A percentile compares a stretch with the other conserved stretches of the same genome.
These are phyloP conservation scores for Notolabrus celidotus DNA, from an alignment of 2,797 vertebrate species.

Conservation along the genomic window DNA sequence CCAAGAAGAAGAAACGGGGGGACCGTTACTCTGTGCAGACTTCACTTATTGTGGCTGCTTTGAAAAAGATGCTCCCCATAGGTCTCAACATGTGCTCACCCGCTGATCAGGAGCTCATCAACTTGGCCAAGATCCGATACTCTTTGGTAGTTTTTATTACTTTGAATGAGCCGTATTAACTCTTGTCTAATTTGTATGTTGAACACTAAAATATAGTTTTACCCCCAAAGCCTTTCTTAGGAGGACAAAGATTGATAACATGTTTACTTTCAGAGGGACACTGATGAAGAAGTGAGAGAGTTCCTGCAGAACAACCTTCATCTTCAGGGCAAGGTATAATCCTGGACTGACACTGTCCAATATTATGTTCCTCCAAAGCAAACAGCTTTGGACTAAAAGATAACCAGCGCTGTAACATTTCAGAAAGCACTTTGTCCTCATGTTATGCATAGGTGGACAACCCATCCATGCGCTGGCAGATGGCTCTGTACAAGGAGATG, in stretches of 20 bases:
- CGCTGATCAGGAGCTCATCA: slow-evolving; percentile 94
- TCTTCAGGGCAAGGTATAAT: slow-evolving; percentile 92
- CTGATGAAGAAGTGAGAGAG: slow-evolving; percentile 95
- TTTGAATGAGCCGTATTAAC: slow-evolving; percentile 15
- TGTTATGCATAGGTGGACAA: slow-evolving; percentile 88
- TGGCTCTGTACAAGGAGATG: slow-evolving; percentile 93
- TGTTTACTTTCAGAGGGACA: slow-evolving; percentile 89
- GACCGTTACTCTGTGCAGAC: slow-evolving; percentile 96
- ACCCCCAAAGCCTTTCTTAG: background rate
- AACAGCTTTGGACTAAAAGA: background rate
- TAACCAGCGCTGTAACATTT: background rate
- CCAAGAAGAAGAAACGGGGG: slow-evolving; percentile 93
- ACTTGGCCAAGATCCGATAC: slow-evolving; percentile 92
- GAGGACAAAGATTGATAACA: slow-evolving; percentile 10
- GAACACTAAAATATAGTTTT: background rate
- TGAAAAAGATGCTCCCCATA: slow-evolving; percentile 98
- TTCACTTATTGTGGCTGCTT: slow-evolving; percentile 93
- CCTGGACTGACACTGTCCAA: background rate
- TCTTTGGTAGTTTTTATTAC: slow-evolving; percentile 87
- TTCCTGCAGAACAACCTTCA: slow-evolving; percentile 93
- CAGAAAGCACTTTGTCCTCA: slow-evolving; percentile 31
- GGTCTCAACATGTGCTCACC: slow-evolving; percentile 98
- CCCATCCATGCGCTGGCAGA: slow-evolving; percentile 95
- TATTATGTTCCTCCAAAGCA: background rate
- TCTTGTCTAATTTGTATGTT: slow-evolving; percentile 1